phyloP scores from a whole-genome alignment of 2,888 invertebrate species.

The Pyrgus malvae region DNA sequence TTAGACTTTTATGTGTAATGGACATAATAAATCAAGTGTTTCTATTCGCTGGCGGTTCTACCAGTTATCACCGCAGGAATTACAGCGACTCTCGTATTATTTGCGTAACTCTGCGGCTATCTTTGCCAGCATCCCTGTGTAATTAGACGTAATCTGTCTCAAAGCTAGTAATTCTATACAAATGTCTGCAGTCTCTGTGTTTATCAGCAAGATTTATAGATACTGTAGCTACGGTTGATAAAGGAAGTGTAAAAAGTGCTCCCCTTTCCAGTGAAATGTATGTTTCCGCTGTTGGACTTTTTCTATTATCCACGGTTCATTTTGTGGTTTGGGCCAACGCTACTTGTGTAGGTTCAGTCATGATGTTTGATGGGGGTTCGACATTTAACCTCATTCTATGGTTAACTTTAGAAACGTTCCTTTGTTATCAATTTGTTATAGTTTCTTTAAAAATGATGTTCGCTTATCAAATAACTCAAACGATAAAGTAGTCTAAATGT shows the following conservation, averaged over 20 bases:
- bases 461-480: conserved; percentile 14
- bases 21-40: conserved; percentile 13
- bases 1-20: conserved; percentile 15
- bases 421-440: neutral
- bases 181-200: conserved; percentile 4
- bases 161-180: conserved; percentile 32
- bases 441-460: conserved; percentile 1
- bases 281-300: neutral
- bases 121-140: conserved; percentile 49
- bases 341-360: neutral
- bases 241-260: neutral
- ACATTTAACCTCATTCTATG: neutral
- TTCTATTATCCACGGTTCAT: neutral
- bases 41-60: conserved; percentile 13
- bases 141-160: conserved; percentile 45
- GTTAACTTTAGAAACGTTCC: neutral
- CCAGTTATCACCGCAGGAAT: conserved; percentile 25
- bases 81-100: conserved; percentile 48
- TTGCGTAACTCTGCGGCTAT: conserved; percentile 54
- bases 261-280: neutral
- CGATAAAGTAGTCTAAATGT: conserved; percentile 6
- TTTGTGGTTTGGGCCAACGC: neutral
- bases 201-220: neutral
- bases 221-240: neutral
- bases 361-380: neutral